Evolutionary conservation across 2,113 vertebrate genomes (phyloP).

Genomic region (Dipodomys ordii): DNA sequence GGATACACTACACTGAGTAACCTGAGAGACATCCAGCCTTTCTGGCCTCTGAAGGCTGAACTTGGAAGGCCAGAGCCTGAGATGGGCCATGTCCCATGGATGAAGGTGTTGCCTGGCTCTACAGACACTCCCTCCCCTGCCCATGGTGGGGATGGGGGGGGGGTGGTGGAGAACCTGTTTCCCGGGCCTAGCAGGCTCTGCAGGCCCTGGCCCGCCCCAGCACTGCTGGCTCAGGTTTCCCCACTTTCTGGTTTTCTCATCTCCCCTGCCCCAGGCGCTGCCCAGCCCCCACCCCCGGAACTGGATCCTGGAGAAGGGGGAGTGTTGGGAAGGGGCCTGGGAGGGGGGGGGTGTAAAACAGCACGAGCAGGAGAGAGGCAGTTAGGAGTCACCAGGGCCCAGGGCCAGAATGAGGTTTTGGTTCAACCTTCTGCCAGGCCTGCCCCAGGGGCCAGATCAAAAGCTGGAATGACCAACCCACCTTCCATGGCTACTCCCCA

Average conservation of each 20-base stretch:
- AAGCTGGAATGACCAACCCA: constrained; percentile 45
- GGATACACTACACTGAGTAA: background rate
- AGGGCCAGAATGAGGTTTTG: constrained; percentile 45
- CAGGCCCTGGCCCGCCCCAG: constrained; percentile 77
- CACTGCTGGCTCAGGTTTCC: constrained; percentile 79
- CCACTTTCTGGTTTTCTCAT: constrained; percentile 83
- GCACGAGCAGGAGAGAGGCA: constrained; percentile 33
- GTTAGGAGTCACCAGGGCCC: constrained; percentile 40
- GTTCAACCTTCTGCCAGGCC: constrained; percentile 59
- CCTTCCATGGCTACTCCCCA: constrained; percentile 59
- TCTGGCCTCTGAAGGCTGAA: background rate
- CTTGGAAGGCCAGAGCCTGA: background rate
- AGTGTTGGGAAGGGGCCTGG: constrained; percentile 51
- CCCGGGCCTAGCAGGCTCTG: constrained; percentile 73
- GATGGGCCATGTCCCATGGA: background rate
- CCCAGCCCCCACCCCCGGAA: constrained; percentile 80
- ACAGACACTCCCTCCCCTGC: constrained; percentile 19
- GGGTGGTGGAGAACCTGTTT: constrained; percentile 69
- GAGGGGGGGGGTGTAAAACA: constrained; percentile 20
- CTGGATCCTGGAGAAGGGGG: constrained; percentile 66
- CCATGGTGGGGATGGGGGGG: background rate
- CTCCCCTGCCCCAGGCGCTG: constrained; percentile 78
- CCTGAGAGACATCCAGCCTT: background rate
- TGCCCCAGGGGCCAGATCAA: constrained; percentile 65
- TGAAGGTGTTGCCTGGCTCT: constrained; percentile 6